Percentiles rank a stretch among this genome's conserved stretches.
These are phyloP conservation scores for Ptyas mucosa DNA, from an alignment of 2,113 vertebrate genomes.

Conservation along the genomic window DNA sequence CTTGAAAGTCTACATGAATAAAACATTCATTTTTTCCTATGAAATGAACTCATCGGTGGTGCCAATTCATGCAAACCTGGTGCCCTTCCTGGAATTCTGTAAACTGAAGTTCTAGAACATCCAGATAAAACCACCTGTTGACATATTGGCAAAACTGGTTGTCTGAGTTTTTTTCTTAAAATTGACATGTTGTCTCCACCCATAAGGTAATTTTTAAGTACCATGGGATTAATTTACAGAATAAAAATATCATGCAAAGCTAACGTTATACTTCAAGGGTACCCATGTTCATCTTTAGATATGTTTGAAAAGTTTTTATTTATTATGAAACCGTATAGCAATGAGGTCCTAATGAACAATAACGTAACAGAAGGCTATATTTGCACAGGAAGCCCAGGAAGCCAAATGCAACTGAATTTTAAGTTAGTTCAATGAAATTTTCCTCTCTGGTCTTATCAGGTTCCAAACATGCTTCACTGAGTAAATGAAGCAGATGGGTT, in stretches of 20 bases:
- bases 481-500: constrained; percentile 36
- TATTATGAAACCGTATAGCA: constrained; percentile 23
- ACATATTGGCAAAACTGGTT: neutral
- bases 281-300: neutral
- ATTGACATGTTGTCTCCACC: neutral
- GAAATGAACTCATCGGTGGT: neutral
- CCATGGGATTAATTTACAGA: neutral
- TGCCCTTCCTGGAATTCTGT: neutral
- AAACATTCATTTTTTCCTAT: neutral
- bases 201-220: neutral
- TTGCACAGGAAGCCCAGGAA: rapidly evolving
- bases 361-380: constrained; percentile 16
- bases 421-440: constrained; percentile 32
- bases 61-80: neutral
- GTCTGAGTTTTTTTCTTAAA: neutral
- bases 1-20: neutral
- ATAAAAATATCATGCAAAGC: neutral
- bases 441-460: neutral
- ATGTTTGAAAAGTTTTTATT: neutral
- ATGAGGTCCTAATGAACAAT: constrained; percentile 24
- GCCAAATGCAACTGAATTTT: constrained; percentile 32
- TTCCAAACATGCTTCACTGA: constrained; percentile 30
- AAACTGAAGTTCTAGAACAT: neutral
- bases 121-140: neutral
- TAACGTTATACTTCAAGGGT: neutral